A percentile compares a stretch with the other conserved stretches of the same genome.
Conservation (phyloP, 2,113 vertebrate species). For the Tichodroma muraria region DNA sequence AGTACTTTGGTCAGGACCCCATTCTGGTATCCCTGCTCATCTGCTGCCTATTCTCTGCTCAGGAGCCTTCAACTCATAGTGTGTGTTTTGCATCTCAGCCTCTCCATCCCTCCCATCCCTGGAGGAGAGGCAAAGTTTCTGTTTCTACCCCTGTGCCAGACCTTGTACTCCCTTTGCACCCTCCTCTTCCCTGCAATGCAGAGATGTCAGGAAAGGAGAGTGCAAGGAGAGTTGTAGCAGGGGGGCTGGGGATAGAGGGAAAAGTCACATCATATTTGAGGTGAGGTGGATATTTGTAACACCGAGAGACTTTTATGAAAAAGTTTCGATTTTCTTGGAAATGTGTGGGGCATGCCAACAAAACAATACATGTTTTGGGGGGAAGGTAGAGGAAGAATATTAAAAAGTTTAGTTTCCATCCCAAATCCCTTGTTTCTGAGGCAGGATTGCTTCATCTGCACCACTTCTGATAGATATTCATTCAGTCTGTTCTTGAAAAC, state of each 20-base stretch:
- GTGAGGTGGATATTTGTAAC: neutral
- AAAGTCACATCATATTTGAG: neutral
- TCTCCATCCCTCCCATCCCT: neutral
- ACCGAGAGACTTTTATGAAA: neutral
- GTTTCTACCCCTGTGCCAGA: neutral
- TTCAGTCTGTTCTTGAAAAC: neutral
- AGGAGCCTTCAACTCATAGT: accelerated
- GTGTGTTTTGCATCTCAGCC: neutral
- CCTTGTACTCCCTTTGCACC: neutral
- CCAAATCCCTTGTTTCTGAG: neutral
- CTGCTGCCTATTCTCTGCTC: neutral
- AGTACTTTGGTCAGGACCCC: neutral
- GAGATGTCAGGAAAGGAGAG: neutral
- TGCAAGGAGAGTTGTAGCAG: no score
- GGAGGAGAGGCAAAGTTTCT: neutral
- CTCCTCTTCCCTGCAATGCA: neutral
- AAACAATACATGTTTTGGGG: neutral
- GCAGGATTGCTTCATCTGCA: neutral
- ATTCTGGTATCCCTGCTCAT: neutral
- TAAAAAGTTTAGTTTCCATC: neutral
- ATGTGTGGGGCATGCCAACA: neutral
- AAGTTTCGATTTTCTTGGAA: neutral
- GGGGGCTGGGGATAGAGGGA: neutral
- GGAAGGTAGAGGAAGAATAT: neutral
- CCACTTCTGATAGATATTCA: neutral